Conservation (phyloP, 2,888 invertebrate species). For the Nesidiocoris tenuis region DNA sequence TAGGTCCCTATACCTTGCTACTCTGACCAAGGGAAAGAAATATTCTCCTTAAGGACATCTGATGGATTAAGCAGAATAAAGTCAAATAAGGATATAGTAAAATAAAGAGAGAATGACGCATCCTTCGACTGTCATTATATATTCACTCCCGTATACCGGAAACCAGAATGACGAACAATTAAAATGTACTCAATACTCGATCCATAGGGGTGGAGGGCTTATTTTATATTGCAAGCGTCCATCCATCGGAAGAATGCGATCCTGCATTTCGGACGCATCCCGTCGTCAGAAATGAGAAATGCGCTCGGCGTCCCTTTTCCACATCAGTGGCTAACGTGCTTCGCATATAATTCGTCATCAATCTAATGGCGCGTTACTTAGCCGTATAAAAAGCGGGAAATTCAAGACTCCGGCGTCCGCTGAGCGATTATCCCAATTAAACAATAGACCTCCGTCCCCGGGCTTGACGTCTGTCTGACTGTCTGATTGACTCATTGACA, state of each 20-base stretch:
- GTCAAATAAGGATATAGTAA: too few species aligned
- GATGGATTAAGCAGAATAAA: too few species aligned
- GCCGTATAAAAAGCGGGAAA: background rate
- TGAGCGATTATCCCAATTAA: conserved; percentile 27
- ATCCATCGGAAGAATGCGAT: background rate
- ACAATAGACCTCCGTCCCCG: conserved; percentile 12
- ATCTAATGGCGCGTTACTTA: background rate
- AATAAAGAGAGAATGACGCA: too few species aligned
- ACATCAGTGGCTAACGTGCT: background rate
- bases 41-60: too few species aligned
- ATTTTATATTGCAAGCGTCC: background rate
- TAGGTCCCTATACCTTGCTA: too few species aligned
- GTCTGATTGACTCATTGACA: conserved; percentile 24
- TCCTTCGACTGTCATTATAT: too few species aligned
- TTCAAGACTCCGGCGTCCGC: conserved; percentile 2
- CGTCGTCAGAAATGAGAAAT: background rate
- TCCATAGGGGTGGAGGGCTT: too few species aligned
- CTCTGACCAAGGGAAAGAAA: too few species aligned
- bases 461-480: background rate
- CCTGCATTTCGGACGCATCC: background rate
- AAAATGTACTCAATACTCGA: too few species aligned
- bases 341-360: conserved; percentile 6
- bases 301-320: background rate
- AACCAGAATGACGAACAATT: too few species aligned
- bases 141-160: too few species aligned